Conservation (phyloP, 92 coral and sea anemone genomes). For the Siderastrea siderea region DNA sequence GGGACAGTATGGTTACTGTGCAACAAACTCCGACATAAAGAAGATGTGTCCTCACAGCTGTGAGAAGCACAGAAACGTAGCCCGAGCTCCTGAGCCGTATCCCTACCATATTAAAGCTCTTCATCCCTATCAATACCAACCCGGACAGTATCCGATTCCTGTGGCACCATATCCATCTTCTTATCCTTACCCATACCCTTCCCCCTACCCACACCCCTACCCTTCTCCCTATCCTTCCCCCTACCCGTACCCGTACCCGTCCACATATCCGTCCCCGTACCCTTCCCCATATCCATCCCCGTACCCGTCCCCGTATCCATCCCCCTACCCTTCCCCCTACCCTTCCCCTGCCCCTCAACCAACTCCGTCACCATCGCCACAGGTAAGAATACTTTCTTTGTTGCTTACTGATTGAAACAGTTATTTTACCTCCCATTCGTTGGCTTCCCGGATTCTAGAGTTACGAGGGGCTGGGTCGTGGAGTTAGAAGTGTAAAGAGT, state of each 20-base stretch:
- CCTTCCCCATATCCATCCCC: constrained; percentile 36
- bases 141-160: constrained; percentile 49
- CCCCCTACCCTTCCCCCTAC: constrained; percentile 16
- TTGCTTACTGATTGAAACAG: too few species aligned
- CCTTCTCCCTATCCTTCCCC: constrained; percentile 19
- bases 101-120: constrained; percentile 58
- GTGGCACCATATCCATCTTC: neutral
- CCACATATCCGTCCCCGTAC: constrained; percentile 20
- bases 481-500: too few species aligned
- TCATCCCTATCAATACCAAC: constrained; percentile 62
- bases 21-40: constrained; percentile 12
- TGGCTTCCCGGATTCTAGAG: neutral
- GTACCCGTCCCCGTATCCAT: constrained; percentile 25
- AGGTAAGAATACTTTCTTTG: constrained; percentile 2
- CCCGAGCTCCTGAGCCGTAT: constrained; percentile 44
- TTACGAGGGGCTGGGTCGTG: too few species aligned
- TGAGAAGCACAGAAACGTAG: neutral
- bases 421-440: too few species aligned
- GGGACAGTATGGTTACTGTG: constrained; percentile 62
- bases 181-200: constrained; percentile 30
- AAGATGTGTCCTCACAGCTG: constrained; percentile 67
- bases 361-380: constrained; percentile 9
- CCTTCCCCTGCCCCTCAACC: constrained; percentile 14
- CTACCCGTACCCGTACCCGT: constrained; percentile 19
- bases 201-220: constrained; percentile 9